Base-by-base conservation (phyloP, 2,113 vertebrate species). In the Loxodonta africana region DNA sequence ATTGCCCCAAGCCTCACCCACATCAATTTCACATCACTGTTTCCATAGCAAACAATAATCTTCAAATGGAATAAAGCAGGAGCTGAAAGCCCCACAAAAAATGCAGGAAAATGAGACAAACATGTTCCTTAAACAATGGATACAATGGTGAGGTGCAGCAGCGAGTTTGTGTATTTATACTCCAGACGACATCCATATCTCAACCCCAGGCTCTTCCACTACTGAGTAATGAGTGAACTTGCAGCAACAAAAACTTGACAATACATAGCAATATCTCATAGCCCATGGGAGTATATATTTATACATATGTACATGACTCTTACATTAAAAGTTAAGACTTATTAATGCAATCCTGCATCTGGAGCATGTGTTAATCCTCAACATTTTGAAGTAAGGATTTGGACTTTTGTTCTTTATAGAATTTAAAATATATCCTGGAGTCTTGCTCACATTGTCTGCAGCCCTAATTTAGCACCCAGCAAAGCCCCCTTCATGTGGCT, bases 41-140 rank as follows among this genome's bases (percentile, higher is more conserved):
- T 96, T 97, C 95, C 92, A 92, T 62, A 95, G 92, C 88, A 95
- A 95, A 83, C 83, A 97, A 88, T 96, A 92, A 80, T 81, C 88
- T 97, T 90, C 96, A 86, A 93, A 69, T 92, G 95, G 62, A 94
- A 87, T 41, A 93, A 93, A 88, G 95, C 84, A 93, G 92, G 73
- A 93, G 74, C 82, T 53, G 44, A n/a, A 51, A 77, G 60, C 44
- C 76, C 83, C 93, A 63, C 92, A 83, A 84, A 83, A 84, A 82
- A 94, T 12, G 37, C 25, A 95, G 71, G 76, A 78, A 96, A 78
- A 96, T 85, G 96, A 97, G 92, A 88, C 60, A 78, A 96, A 86
- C 82, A 71, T 81, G 87, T 83, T 92, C 83, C 88, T 77, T 41
- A 76, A 71, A 95, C 88, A 92, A 94, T 71, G 88, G 83, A 23